phyloP scores from a whole-genome alignment of 2,113 vertebrate species.

The Serilophus lunatus region DNA sequence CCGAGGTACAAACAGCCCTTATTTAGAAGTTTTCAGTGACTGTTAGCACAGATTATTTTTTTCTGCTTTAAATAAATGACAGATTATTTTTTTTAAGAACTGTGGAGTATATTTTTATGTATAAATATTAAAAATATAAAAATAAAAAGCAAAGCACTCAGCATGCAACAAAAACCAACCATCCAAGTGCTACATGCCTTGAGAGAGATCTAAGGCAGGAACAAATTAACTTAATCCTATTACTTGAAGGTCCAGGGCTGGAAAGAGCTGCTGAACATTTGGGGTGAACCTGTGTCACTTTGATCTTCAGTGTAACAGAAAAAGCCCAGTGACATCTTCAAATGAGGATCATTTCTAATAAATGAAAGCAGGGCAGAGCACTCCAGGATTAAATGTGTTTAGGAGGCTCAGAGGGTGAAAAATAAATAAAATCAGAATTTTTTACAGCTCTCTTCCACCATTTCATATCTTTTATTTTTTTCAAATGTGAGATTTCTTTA shows the following conservation, averaged over 20 bases:
- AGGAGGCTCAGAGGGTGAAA: neutral
- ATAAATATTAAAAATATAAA: neutral
- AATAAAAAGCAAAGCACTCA: neutral
- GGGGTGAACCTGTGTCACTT: conserved; percentile 54
- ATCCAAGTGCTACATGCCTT: conserved; percentile 4
- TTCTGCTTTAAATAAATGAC: neutral
- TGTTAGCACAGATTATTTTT: neutral
- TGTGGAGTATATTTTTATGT: neutral
- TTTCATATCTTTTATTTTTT: neutral
- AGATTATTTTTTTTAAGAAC: neutral
- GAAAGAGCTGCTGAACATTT: conserved; percentile 37
- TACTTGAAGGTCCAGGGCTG: conserved; percentile 61
- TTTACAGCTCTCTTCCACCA: neutral
- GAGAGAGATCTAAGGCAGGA: conserved; percentile 65
- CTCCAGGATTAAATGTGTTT: conserved; percentile 27
- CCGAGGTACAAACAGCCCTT: neutral
- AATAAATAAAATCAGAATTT: conserved; percentile 29
- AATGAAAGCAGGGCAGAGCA: conserved; percentile 48
- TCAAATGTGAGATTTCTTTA: neutral
- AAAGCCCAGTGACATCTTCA: conserved; percentile 55
- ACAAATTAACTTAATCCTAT: conserved; percentile 67
- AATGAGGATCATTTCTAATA: conserved; percentile 63
- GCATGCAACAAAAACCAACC: neutral
- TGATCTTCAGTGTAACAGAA: conserved; percentile 68
- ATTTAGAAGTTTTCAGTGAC: neutral